Base-by-base conservation (phyloP, 2,797 vertebrate genomes). In the Nyctalus aviator region DNA sequence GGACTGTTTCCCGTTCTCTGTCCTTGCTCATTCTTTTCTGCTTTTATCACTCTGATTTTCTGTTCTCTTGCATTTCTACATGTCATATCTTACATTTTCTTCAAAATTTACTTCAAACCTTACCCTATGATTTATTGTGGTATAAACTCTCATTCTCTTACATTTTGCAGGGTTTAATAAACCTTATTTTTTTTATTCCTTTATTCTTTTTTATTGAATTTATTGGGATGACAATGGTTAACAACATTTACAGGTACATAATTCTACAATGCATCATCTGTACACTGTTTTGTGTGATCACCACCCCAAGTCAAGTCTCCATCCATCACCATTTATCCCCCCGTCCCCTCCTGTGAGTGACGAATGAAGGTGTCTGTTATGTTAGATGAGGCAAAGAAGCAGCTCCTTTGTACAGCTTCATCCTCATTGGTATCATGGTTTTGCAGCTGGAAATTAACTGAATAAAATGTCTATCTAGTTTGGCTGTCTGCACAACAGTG, bases 71-170 rank as follows among this genome's bases (percentile, higher is more conserved):
- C n/a, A 46, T 57, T 30, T 88, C 37, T 55, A 27, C 27, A 2
- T 76, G 79, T 89, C 55, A 84, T 62, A 57, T 81, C 21, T 64
- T 48, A 69, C 12, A 41, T 62, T 25, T 30, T 55, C 27, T 48
- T 92, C 25, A 73, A 37, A 55, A 50, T 93, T 71, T 68, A 66
- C 48, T 90, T 53, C 57, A 85, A 14, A 62, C 68, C 21, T 41
- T 75, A 23, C 4, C 25, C 23, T n/a, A 18, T 35, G 17, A n/a
- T 91, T 90, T 90, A n/a, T 75, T 25, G 82, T 92, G 72, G 15
- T 76, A 64, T 84, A 73, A 89, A 72, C 35, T 8, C 76, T 92
- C 69, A 44, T 75, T 32, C 76, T 77, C 46, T 84, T 73, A 59
- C 7, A 6, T 50, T 44, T 66, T 69, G 53, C 5, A 78, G 57